Percentiles rank a stretch among this genome's conserved stretches.
These are phyloP conservation scores for Drosophila anceps DNA, from an alignment of 2,888 invertebrate species.

Conservation along the genomic window DNA sequence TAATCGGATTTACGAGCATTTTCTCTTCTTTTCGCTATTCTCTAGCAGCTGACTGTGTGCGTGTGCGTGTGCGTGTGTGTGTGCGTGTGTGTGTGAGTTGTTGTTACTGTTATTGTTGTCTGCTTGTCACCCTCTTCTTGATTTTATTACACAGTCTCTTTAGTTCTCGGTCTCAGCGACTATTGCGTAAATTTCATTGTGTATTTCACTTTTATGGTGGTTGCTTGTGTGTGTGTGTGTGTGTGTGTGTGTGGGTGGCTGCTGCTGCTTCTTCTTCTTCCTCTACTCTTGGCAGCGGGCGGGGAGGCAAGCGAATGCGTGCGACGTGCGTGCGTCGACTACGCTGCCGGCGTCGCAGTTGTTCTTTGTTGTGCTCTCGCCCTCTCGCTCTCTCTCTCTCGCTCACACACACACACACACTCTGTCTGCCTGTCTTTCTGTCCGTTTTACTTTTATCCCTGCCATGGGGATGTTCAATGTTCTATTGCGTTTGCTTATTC, in stretches of 20 bases:
- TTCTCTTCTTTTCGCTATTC: constrained; percentile 29
- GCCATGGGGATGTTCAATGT: constrained; percentile 64
- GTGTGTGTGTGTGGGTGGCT: constrained; percentile 34
- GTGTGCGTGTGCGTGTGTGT: constrained; percentile 19
- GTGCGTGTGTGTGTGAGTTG: constrained; percentile 26
- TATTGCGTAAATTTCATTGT: constrained; percentile 81
- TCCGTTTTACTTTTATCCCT: constrained; percentile 59
- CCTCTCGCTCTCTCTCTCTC: constrained; percentile 5
- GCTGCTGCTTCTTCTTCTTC: background rate
- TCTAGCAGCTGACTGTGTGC: constrained; percentile 65
- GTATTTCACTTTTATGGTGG: constrained; percentile 78
- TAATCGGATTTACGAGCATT: constrained; percentile 75
- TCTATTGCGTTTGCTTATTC: constrained; percentile 61
- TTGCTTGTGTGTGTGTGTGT: constrained; percentile 49
- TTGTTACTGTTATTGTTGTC: constrained; percentile 64
- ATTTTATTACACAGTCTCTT: constrained; percentile 78
- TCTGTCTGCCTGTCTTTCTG: constrained; percentile 20
- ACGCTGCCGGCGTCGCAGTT: constrained; percentile 49
- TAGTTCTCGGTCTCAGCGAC: constrained; percentile 57
- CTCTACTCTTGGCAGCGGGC: background rate
- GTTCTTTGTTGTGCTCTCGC: constrained; percentile 41
- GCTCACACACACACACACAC: constrained; percentile 6
- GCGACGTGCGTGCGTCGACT: constrained; percentile 61
- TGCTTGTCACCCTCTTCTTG: constrained; percentile 77
- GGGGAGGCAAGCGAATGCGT: constrained; percentile 39